These are phyloP conservation scores for Lapara coniferarum DNA, from an alignment of 2,888 invertebrate genomes.

Conservation along the genomic window DNA sequence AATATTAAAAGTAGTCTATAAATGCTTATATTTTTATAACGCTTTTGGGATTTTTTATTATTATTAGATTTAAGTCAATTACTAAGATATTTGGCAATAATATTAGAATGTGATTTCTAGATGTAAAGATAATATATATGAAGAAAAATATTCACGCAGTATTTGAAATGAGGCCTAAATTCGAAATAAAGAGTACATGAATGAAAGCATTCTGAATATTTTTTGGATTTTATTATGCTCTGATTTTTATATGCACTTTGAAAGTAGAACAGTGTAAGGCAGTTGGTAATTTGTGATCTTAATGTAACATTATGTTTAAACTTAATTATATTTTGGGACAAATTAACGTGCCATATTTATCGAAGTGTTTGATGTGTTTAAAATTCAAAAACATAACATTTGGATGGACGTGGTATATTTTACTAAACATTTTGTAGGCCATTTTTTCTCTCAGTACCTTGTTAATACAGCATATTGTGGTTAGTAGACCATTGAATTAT, in stretches of 20 bases:
- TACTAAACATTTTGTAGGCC: background rate
- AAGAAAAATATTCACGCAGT: constrained; percentile 38
- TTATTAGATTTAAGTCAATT: constrained; percentile 62
- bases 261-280: constrained; percentile 43
- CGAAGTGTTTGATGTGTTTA: background rate
- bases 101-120: constrained; percentile 60
- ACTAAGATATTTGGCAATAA: constrained; percentile 66
- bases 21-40: constrained; percentile 26
- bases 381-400: background rate
- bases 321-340: background rate
- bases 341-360: constrained; percentile 5
- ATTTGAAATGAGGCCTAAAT: constrained; percentile 46
- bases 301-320: constrained; percentile 33
- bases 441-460: background rate
- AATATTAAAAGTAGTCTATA: constrained; percentile 18
- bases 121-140: constrained; percentile 32
- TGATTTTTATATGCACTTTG: constrained; percentile 4
- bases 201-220: constrained; percentile 39
- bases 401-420: background rate
- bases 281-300: constrained; percentile 54
- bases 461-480: background rate
- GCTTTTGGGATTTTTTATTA: constrained; percentile 31
- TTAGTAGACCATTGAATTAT: background rate
- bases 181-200: constrained; percentile 33
- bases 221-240: constrained; percentile 28